Conservation (phyloP, 2,113 vertebrate species). For the Thermophis baileyi region DNA sequence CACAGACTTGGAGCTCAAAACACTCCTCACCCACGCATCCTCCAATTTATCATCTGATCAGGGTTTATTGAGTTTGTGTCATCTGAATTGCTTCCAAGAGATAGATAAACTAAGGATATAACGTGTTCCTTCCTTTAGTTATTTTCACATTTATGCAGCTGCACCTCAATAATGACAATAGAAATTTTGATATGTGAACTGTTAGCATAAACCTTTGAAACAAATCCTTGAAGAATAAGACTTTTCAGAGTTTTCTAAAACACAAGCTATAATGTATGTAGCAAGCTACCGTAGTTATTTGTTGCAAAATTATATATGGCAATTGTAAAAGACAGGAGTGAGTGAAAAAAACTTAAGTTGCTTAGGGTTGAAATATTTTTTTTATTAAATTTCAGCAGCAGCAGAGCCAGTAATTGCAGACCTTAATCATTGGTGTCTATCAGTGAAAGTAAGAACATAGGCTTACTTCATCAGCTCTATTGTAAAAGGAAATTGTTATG, state of each 20-base stretch:
- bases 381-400: background rate
- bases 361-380: constrained; percentile 37
- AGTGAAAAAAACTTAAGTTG: constrained; percentile 42
- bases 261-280: constrained; percentile 30
- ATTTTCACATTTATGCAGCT: background rate
- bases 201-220: background rate
- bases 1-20: background rate
- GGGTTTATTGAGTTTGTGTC: background rate
- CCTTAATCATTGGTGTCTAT: constrained; percentile 32
- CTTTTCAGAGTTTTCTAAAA: constrained; percentile 14
- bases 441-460: constrained; percentile 24
- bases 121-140: background rate
- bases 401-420: constrained; percentile 28
- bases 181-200: background rate
- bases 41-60: background rate
- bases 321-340: constrained; percentile 12
- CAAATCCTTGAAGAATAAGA: constrained; percentile 13
- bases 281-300: constrained; percentile 24
- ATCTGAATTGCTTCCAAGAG: background rate
- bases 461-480: constrained; percentile 24
- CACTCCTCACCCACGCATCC: background rate
- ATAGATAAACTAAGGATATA: background rate
- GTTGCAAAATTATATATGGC: constrained; percentile 54
- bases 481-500: background rate
- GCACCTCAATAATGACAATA: background rate